Percentiles rank a stretch among this genome's conserved stretches.
phyloP scores from a whole-genome alignment of 2,113 vertebrate species.

The Siniperca chuatsi region DNA sequence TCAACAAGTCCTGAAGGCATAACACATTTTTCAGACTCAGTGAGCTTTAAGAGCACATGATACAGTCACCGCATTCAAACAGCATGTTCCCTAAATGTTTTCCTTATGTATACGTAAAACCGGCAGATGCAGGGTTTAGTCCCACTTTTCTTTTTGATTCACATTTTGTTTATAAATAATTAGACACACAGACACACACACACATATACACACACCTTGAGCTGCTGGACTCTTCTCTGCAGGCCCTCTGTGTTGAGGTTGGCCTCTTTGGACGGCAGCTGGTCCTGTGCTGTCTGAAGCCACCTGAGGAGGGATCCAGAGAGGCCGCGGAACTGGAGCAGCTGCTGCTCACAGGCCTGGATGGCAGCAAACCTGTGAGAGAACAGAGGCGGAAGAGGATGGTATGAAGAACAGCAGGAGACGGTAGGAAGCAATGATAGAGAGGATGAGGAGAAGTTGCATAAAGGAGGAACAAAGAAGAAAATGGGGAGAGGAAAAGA shows the following conservation, averaged over 20 bases:
- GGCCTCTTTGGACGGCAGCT: constrained; percentile 86
- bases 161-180: background rate
- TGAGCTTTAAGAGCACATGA: background rate
- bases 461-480: background rate
- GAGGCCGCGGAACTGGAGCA: constrained; percentile 81
- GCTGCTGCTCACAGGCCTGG: constrained; percentile 84
- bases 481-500: no score
- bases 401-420: background rate
- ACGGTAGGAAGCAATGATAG: background rate
- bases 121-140: background rate
- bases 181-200: constrained; percentile 78
- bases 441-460: background rate
- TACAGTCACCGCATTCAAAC: background rate
- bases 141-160: background rate
- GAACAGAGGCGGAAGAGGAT: background rate
- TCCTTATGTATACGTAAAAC: background rate
- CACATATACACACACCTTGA: constrained; percentile 85
- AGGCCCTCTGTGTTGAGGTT: constrained; percentile 88
- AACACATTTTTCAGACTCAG: background rate
- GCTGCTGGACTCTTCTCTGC: constrained; percentile 88
- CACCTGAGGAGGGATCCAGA: constrained; percentile 89
- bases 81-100: background rate
- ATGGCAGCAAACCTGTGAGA: constrained; percentile 73
- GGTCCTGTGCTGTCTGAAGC: constrained; percentile 91
- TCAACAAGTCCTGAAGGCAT: constrained; percentile 86